Conservation (phyloP, 2,797 vertebrate genomes). For the Typhlichthys subterraneus region DNA sequence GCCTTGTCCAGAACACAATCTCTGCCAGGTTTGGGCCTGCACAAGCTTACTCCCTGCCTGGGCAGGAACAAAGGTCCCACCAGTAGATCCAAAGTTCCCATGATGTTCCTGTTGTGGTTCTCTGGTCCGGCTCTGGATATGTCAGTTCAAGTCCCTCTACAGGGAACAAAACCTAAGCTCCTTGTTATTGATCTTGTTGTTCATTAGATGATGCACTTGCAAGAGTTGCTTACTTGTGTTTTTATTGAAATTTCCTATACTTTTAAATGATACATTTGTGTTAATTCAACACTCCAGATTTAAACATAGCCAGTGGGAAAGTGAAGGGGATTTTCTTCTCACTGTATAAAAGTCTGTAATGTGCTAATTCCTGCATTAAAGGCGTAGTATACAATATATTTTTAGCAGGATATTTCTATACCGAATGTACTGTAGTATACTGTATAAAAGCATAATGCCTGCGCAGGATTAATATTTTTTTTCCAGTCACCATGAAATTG, state of each 20-base stretch:
- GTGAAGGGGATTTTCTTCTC: too few species aligned
- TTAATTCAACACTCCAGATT: too few species aligned
- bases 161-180: background rate
- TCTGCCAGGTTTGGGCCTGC: constrained; percentile 24
- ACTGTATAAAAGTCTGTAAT: too few species aligned
- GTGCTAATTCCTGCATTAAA: background rate
- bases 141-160: background rate
- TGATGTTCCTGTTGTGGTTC: background rate
- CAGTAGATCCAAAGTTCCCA: background rate
- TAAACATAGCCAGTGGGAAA: too few species aligned
- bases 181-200: background rate
- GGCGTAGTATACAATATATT: background rate
- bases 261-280: too few species aligned
- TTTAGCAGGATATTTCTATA: background rate
- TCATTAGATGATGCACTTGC: background rate
- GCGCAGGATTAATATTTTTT: too few species aligned
- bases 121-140: constrained; percentile 2
- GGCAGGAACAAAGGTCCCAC: constrained; percentile 10
- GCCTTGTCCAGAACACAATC: background rate
- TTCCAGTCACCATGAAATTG: too few species aligned
- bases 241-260: background rate
- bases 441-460: too few species aligned
- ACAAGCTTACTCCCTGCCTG: constrained; percentile 6
- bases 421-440: too few species aligned
- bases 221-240: background rate